Percentiles rank a stretch among this genome's conserved stretches.
Conservation (phyloP, 2,888 invertebrate species). For the Spodoptera picta region DNA sequence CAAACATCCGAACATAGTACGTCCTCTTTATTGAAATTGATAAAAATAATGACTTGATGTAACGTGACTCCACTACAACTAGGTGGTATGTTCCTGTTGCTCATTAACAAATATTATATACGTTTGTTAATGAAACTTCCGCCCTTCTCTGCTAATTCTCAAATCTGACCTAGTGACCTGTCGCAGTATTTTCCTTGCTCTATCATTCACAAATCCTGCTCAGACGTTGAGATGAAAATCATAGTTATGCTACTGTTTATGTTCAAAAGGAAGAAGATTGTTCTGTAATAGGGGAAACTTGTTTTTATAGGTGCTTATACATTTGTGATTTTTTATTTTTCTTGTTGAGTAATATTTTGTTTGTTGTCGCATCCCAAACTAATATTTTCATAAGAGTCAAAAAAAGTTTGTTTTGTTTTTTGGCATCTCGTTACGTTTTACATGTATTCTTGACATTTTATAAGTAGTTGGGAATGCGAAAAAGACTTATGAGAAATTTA, state of each 20-base stretch:
- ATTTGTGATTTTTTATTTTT: constrained; percentile 16
- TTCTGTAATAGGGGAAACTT: constrained; percentile 3
- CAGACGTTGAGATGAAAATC: constrained; percentile 17
- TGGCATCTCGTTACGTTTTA: too few species aligned
- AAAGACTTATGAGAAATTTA: background rate
- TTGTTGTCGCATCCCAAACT: too few species aligned
- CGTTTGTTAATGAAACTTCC: constrained; percentile 16
- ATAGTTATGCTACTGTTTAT: constrained; percentile 39
- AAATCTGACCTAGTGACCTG: constrained; percentile 48
- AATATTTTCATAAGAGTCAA: too few species aligned
- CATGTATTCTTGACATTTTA: too few species aligned
- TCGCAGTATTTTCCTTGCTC: constrained; percentile 26
- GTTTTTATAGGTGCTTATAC: constrained; percentile 11
- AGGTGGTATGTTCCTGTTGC: too few species aligned
- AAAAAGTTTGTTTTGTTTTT: too few species aligned
- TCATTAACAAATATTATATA: background rate
- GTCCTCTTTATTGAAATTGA: too few species aligned
- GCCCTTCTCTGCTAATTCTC: background rate
- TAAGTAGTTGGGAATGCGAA: too few species aligned
- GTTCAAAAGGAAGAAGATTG: constrained; percentile 6
- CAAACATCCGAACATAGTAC: too few species aligned
- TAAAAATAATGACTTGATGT: too few species aligned
- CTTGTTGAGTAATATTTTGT: background rate
- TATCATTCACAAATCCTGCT: constrained; percentile 21
- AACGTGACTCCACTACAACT: too few species aligned